Conservation (phyloP, 2,888 invertebrate genomes). For the Tipula lateralis region DNA sequence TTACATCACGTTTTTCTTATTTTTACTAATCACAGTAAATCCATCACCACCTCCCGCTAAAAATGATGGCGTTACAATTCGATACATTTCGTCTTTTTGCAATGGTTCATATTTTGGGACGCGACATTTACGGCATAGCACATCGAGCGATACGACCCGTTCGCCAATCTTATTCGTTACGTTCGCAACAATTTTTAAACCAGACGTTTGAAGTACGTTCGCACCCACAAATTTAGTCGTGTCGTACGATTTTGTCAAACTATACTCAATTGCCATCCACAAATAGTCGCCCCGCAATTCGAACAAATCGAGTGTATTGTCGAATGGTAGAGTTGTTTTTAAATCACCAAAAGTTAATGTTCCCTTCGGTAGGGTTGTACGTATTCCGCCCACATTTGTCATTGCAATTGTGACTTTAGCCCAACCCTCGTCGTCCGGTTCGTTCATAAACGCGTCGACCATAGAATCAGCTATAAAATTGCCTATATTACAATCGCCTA, state of each 20-base stretch:
- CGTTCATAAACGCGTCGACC: conserved; percentile 51
- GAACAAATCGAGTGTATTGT: conserved; percentile 66
- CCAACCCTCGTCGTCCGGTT: conserved; percentile 55
- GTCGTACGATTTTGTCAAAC: conserved; percentile 48
- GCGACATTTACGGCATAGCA: conserved; percentile 60
- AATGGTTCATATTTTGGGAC: conserved; percentile 61
- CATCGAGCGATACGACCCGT: conserved; percentile 55
- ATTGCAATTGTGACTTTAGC: conserved; percentile 64
- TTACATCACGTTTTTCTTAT: conserved; percentile 43
- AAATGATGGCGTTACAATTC: conserved; percentile 58
- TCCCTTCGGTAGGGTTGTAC: conserved; percentile 64
- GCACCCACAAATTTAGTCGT: conserved; percentile 50
- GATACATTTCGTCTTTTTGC: conserved; percentile 55
- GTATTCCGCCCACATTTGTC: conserved; percentile 64
- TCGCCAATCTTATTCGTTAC: conserved; percentile 54
- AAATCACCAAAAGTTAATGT: conserved; percentile 56
- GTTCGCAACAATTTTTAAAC: conserved; percentile 47
- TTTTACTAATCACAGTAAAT: conserved; percentile 50
- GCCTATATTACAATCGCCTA: conserved; percentile 70
- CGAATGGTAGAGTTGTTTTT: conserved; percentile 68
- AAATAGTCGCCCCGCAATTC: conserved; percentile 64
- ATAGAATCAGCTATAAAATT: conserved; percentile 68
- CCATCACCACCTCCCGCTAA: conserved; percentile 67
- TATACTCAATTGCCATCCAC: conserved; percentile 58
- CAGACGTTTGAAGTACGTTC: conserved; percentile 58